These are phyloP conservation scores for Calyptomena viridis DNA, from an alignment of 2,113 vertebrate species.

Conservation along the genomic window DNA sequence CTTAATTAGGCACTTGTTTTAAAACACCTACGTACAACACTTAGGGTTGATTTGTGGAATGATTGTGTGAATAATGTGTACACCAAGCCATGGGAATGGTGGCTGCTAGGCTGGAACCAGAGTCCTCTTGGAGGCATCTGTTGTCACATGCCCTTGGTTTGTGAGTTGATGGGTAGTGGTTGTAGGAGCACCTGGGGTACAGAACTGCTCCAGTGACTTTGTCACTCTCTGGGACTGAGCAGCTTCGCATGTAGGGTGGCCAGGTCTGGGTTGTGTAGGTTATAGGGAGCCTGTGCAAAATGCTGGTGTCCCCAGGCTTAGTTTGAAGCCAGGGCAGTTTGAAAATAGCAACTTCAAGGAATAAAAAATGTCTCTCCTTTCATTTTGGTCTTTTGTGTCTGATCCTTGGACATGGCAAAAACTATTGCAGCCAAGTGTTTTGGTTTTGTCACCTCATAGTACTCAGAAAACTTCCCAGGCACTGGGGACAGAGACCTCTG, in stretches of 20 bases:
- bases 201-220: neutral
- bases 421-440: neutral
- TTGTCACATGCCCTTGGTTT: neutral
- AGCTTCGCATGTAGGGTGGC: neutral
- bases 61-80: neutral
- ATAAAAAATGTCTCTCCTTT: neutral
- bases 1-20: neutral
- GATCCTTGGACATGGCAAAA: neutral
- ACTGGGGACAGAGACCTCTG: neutral
- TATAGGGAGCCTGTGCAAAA: neutral
- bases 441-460: neutral
- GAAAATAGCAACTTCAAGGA: neutral
- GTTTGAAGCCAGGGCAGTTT: neutral
- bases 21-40: neutral
- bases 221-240: neutral
- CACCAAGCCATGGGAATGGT: neutral
- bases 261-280: neutral
- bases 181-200: no score
- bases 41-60: neutral
- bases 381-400: neutral
- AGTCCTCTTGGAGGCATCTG: neutral
- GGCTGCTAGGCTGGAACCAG: neutral
- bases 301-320: neutral
- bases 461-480: neutral
- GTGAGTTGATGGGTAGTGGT: neutral